phyloP scores from a whole-genome alignment of 2,113 vertebrate species.

The Oreochromis aureus region DNA sequence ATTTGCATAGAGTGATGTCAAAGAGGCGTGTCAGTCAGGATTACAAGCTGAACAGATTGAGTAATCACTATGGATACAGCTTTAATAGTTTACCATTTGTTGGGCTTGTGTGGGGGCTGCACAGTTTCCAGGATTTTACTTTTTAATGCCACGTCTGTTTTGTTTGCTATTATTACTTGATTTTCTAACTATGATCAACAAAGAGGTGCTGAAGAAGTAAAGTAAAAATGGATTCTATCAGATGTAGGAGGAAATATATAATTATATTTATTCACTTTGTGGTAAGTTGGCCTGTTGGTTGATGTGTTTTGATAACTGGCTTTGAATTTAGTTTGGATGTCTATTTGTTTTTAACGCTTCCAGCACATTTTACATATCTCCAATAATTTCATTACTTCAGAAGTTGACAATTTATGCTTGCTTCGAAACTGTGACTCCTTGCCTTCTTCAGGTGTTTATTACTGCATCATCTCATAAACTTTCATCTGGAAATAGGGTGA shows the following conservation, averaged over 20 bases:
- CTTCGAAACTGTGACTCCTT: background rate
- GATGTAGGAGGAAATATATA: background rate
- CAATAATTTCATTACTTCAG: background rate
- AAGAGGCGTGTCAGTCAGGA: slow-evolving; percentile 46
- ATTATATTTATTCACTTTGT: slow-evolving; percentile 13
- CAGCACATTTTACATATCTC: background rate
- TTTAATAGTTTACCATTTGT: slow-evolving; percentile 34
- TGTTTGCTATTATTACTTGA: background rate
- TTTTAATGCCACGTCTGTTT: background rate
- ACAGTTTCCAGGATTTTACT: slow-evolving; percentile 1
- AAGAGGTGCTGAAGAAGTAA: background rate
- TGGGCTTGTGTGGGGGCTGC: background rate
- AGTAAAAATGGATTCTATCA: slow-evolving; percentile 34
- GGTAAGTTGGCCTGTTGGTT: slow-evolving; percentile 33
- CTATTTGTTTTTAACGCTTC: background rate
- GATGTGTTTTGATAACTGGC: background rate
- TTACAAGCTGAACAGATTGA: slow-evolving; percentile 25
- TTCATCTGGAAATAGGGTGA: slow-evolving; percentile 1
- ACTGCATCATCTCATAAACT: background rate
- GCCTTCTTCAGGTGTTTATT: slow-evolving; percentile 41
- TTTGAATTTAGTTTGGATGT: background rate
- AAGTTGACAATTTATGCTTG: background rate
- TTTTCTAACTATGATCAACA: background rate
- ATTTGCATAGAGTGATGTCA: slow-evolving; percentile 41
- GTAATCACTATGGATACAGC: slow-evolving; percentile 49